Evolutionary conservation across 2,888 invertebrate genomes (phyloP), one percentile per base, ranked within the genome.

Genomic region (Eupeodes luniger): DNA sequence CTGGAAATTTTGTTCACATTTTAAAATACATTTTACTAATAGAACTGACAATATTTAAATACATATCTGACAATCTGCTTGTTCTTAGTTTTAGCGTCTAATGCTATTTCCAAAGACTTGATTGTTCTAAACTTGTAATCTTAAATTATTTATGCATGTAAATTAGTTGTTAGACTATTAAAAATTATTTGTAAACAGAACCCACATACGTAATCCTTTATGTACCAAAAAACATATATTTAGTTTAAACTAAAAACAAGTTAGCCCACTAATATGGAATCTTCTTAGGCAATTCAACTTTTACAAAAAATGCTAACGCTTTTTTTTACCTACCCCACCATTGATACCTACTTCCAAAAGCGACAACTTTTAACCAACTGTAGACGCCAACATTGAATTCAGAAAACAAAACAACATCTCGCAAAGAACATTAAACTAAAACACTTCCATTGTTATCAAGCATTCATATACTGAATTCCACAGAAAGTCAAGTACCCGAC

Each of bases 391-490:
- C 40, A 40, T 40, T 40, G 40, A 40, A 40, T 7, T 36, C 40
- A 36, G 36, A 14, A 34, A 69, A 40, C 5, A 16, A 5, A 59
- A 47, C 19, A 16, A 27, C 40, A 57, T 66, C 5, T n/a, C 5
- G 14, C 27, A 3, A 44, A 81, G 44, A 67, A 61, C 57, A 61
- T 51, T 47, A 47, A 53, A 57, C 62, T 53, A 19, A 62, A 75
- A 61, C 49, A 55, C 66, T 57, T 40, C 61, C 64, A 82, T 82
- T 81, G 72, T 72, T 77, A 34, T 67, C 16, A 36, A 55, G 59
- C 72, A 69, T 57, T 78, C 36, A 49, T 69, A 49, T 69, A 69
- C 14, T 14, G 34, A 82, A 82, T 86, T 86, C 85, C 85, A 69
- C 27, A 74, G 79, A 79, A 64, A 83, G 49, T 61, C 55, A 70